Percentiles rank a stretch among this genome's conserved stretches.
Conservation (phyloP, 2,888 invertebrate species). For the Sthenelais limicola region DNA sequence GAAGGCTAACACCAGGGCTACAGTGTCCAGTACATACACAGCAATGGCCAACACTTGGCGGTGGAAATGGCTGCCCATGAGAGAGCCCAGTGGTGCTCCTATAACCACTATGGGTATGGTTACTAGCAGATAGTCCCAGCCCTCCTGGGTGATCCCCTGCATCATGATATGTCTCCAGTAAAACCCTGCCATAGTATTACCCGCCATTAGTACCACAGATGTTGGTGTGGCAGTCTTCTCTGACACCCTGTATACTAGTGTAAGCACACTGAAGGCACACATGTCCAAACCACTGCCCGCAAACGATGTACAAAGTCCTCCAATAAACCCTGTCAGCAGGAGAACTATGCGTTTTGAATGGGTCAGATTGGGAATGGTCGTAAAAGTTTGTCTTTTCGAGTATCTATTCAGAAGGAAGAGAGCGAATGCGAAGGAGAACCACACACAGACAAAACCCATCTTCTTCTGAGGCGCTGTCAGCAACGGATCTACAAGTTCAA, state of each 20-base stretch:
- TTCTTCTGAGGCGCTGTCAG: conserved; percentile 63
- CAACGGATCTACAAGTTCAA: conserved; percentile 59
- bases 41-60: conserved; percentile 55
- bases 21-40: conserved; percentile 54
- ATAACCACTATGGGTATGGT: conserved; percentile 54
- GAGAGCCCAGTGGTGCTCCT: conserved; percentile 57
- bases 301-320: conserved; percentile 64
- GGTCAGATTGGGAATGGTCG: conserved; percentile 50
- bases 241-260: conserved; percentile 49
- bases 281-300: conserved; percentile 68
- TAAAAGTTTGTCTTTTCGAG: conserved; percentile 55
- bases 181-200: conserved; percentile 53
- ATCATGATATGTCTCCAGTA: conserved; percentile 38
- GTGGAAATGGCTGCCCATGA: conserved; percentile 58
- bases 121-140: conserved; percentile 58
- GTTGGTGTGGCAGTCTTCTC: conserved; percentile 67
- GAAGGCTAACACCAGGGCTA: conserved; percentile 48
- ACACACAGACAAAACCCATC: conserved; percentile 67
- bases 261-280: conserved; percentile 58
- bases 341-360: conserved; percentile 58
- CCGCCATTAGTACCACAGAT: conserved; percentile 65
- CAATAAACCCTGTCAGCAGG: conserved; percentile 60
- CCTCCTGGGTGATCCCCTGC: conserved; percentile 4
- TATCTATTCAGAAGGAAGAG: conserved; percentile 64
- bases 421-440: conserved; percentile 66